Conservation (phyloP, 2,888 invertebrate species). For the Agonopterix arenella region DNA sequence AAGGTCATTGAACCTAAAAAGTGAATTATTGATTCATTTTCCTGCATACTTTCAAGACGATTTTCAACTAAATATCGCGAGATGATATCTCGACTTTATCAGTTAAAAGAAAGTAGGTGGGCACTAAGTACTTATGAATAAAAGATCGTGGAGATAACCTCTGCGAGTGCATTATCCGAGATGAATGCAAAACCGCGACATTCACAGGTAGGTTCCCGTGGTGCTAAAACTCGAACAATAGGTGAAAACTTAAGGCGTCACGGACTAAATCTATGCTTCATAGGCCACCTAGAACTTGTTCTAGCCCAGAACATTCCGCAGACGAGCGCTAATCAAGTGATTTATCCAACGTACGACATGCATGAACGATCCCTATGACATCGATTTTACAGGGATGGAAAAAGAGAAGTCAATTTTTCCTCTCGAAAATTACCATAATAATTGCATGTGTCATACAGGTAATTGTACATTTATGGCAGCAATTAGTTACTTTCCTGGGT, state of each 20-base stretch:
- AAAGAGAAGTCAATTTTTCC: conserved; percentile 34
- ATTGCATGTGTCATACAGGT: conserved; percentile 6
- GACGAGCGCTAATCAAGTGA: conserved; percentile 25
- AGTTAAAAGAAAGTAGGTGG: neutral
- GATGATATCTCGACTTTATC: neutral
- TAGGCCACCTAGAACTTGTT: conserved; percentile 34
- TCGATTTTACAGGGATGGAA: conserved; percentile 47
- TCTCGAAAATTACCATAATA: conserved; percentile 16
- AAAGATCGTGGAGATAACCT: conserved; percentile 30
- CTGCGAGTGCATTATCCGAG: conserved; percentile 40
- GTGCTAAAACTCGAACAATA: conserved; percentile 55
- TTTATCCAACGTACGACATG: conserved; percentile 51
- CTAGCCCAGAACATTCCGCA: conserved; percentile 38
- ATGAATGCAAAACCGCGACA: conserved; percentile 36
- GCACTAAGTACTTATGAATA: neutral
- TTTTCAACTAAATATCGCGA: neutral
- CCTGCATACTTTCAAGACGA: neutral
- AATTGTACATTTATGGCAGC: conserved; percentile 2
- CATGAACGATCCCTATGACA: conserved; percentile 61
- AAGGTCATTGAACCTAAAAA: neutral
- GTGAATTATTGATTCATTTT: neutral
- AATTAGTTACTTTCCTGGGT: conserved; percentile 17
- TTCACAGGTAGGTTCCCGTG: conserved; percentile 42
- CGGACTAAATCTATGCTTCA: conserved; percentile 28
- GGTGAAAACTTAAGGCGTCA: conserved; percentile 49